Evolutionary conservation across 2,113 vertebrate species (phyloP).

Genomic region (Rhea pennata): DNA sequence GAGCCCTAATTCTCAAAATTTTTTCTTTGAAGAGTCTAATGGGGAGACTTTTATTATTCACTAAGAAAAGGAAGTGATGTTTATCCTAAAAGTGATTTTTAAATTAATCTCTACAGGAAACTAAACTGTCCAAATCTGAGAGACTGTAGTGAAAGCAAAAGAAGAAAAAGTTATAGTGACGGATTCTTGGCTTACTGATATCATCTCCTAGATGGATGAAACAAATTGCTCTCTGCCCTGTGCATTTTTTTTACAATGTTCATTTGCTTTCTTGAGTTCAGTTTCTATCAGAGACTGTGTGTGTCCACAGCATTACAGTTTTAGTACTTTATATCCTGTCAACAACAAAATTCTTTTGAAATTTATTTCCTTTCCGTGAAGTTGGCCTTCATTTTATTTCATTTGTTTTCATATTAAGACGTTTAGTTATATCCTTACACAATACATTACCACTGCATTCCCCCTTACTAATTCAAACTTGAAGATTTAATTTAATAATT

Average conservation of each 20-base stretch:
- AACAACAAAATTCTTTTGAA: background rate
- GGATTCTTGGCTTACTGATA: background rate
- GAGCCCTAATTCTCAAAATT: background rate
- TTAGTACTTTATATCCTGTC: background rate
- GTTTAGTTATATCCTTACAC: background rate
- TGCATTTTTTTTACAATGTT: background rate
- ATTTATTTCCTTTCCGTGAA: background rate
- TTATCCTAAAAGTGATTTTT: background rate
- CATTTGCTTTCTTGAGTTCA: background rate
- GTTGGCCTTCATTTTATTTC: background rate
- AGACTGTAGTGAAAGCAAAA: background rate
- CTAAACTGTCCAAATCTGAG: background rate
- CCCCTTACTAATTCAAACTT: background rate
- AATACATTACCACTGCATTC: background rate
- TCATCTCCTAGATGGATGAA: background rate
- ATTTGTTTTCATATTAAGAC: background rate
- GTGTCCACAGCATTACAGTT: background rate
- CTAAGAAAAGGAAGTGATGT: background rate
- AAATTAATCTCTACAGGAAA: background rate
- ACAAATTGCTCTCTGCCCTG: background rate
- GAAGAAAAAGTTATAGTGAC: background rate
- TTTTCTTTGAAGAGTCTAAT: background rate
- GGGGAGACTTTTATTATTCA: background rate
- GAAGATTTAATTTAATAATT: background rate
- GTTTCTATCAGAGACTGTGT: background rate